These are phyloP conservation scores for Styela plicata DNA, from an alignment of 23 tunicate species.

Conservation along the genomic window DNA sequence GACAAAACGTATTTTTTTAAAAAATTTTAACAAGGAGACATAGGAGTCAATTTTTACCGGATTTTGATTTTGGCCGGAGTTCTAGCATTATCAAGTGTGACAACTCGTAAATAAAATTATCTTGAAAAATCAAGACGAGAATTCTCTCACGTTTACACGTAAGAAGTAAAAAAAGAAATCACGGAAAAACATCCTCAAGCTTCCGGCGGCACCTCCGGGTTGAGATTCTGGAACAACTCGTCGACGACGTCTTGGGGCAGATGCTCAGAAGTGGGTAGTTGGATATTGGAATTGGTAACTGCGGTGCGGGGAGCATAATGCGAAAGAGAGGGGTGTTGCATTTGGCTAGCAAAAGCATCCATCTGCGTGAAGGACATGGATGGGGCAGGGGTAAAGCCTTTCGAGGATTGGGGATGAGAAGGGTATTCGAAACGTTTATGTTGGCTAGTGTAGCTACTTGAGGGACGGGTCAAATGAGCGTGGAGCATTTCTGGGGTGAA, in stretches of 20 bases:
- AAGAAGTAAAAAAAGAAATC: not conserved
- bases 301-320: not conserved
- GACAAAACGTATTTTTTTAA: too few species aligned
- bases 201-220: not conserved
- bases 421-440: not conserved
- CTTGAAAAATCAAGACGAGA: not conserved
- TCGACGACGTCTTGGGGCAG: not conserved
- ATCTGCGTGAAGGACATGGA: not conserved
- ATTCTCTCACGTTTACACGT: not conserved
- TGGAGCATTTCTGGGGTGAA: not conserved
- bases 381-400: not conserved
- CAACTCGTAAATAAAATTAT: not conserved
- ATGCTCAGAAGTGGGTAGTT: not conserved
- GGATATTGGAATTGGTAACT: too few species aligned
- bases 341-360: not conserved
- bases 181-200: not conserved
- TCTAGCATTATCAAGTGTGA: not conserved
- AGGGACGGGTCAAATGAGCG: not conserved
- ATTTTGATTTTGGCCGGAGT: not conserved
- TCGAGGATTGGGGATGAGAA: not conserved
- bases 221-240: not conserved
- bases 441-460: not conserved
- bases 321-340: not conserved
- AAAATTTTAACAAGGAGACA: too few species aligned
- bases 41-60: not conserved